Base-by-base conservation (phyloP, 2,113 vertebrate genomes). In the Oryzias javanicus region DNA sequence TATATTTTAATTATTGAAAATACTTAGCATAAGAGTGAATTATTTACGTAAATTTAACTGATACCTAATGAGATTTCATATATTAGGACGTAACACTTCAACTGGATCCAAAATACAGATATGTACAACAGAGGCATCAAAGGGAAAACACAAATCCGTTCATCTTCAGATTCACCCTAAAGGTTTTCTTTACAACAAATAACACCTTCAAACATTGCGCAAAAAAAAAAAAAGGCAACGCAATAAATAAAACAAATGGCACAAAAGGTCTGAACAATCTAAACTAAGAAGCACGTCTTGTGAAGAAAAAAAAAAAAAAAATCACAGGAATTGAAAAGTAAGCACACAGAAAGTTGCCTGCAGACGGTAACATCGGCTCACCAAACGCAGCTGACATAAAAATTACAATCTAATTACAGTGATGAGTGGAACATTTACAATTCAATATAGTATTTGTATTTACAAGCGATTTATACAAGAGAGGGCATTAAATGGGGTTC, bases 401-500 rank as follows among this genome's bases (percentile, higher is more conserved):
- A 76, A 78, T 64, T 49, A 83, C 78, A 78, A 64, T 67, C 41
- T 63, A 81, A 81, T 78, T 79, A 84, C 78, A 84, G 68, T 74
- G 67, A 71, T 59, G 72, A 83, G 59, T 68, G 83, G 72, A 65
- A 81, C 81, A 85, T 81, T 82, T 87, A 84, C 72, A 87, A 78
- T 82, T 87, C 81, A 83, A 90, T 88, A 91, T 90, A 90, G 74
- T 84, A 88, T 90, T 89, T 88, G 76, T 90, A 89, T 88, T 86
- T 90, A 88, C 86, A 90, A 74, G 74, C 80, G 10, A 74, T 91
- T 82, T 91, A 67, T 85, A 90, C 86, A 76, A 78, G 66, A 64
- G 60, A 67, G 79, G 75, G 78, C 49, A 58, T 72, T 64, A 74
- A 77, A 78, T 25, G 42, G 69, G 69, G 73, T 70, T 83, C 72